Conservation (phyloP, 2,888 invertebrate genomes). For the Pollenia griseotomentosa region DNA sequence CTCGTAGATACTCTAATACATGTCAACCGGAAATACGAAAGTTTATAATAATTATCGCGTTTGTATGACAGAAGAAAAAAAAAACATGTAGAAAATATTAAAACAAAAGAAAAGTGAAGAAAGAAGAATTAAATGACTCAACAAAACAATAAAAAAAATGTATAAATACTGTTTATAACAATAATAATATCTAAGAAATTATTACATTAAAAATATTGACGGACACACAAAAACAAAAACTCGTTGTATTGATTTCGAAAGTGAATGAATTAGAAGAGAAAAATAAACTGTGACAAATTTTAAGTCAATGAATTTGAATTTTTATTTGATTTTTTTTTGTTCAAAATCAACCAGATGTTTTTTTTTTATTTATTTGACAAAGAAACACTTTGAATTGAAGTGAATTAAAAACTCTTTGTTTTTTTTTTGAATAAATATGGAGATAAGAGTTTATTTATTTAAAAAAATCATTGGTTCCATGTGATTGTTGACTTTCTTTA, state of each 20-base stretch:
- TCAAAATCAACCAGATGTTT: not conserved
- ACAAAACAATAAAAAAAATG: not conserved
- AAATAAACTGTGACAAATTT: not conserved
- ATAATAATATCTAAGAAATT: conserved; percentile 13
- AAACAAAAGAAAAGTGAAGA: conserved; percentile 7
- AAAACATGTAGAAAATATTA: not conserved
- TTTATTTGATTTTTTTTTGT: no score
- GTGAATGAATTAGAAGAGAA: not conserved
- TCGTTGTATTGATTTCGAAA: not conserved
- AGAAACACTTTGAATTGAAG: not conserved
- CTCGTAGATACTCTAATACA: not conserved
- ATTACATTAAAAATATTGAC: conserved; percentile 5
- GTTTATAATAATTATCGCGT: conserved; percentile 14
- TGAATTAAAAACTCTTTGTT: not conserved
- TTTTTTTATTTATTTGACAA: not conserved
- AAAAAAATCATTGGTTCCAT: not conserved
- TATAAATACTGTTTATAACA: not conserved
- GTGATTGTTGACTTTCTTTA: not conserved
- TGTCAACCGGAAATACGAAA: conserved; percentile 53
- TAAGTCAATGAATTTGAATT: not conserved
- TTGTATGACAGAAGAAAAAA: not conserved
- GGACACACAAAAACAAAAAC: no score
- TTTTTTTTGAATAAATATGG: not conserved
- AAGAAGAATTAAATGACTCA: conserved; percentile 12
- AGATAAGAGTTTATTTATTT: not conserved